Evolutionary conservation across 1,140 invertebrate genomes (phyloP), one percentile per base, ranked within the genome.

Genomic region (Formica exsecta): DNA sequence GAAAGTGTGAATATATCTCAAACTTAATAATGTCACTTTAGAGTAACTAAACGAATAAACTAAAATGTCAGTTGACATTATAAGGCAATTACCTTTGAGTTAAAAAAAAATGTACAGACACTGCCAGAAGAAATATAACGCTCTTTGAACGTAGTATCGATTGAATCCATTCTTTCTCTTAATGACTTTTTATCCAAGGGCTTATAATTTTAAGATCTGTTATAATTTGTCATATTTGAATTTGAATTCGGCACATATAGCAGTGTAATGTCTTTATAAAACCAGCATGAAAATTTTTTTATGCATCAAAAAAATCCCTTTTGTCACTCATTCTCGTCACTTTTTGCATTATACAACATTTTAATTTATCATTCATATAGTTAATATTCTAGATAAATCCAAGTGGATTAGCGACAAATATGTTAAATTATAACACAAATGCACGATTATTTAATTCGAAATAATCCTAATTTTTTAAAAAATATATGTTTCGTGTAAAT

Each of bases 51-150:
- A 87, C 25, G 25, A 51, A 57, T 70, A 62, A 62, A 85, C 66
- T 41, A 62, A 62, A 85, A 81, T 41, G 62, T 90, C 79, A 87
- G 9, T 68, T 68, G 59, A 71, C 57, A 59, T 51, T 44, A 73
- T 44, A 90, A 86, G 32, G 64, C 62, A 80, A 86, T 87, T 90
- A 89, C 65, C 57, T 71, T 86, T 44, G 64, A 89, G 22, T 81
- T 89, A 54, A 77, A 88, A 29, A 29, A 84, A 87, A 62, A 74
- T 80, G 74, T 86, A 89, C 41, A 59, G 89, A 81, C 89, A 90
- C 89, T 90, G 89, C 89, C 89, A 90, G 81, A 86, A 48, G 57
- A 89, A 89, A 79, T 87, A 85, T 89, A 87, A 90, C n/a, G 79
- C 89, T 89, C 74, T 64, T 89, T 85, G 54, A 89, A 79, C 84